phyloP scores from a whole-genome alignment of 2,888 invertebrate species.

The Pedicia rivosa region DNA sequence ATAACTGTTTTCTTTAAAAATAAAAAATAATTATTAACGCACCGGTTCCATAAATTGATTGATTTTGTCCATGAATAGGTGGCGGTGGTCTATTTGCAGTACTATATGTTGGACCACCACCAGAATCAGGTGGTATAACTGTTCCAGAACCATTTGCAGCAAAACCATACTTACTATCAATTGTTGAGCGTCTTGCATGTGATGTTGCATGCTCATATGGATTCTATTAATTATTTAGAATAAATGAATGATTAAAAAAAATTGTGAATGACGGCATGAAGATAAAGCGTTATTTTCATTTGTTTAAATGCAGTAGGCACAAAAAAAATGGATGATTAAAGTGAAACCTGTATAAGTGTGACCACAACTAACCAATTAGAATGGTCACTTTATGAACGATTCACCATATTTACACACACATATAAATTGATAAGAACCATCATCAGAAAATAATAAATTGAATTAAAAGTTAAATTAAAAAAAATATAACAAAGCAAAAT shows the following conservation, averaged over 20 bases:
- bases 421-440: too few relatives aligned
- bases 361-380: too few relatives aligned
- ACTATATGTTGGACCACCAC: slow-evolving; percentile 12
- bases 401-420: too few relatives aligned
- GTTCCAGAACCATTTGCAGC: slow-evolving; percentile 22
- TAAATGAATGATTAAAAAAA: background rate
- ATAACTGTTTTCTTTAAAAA: slow-evolving; percentile 2
- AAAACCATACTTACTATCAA: slow-evolving; percentile 49
- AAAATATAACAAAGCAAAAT: too few relatives aligned
- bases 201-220: slow-evolving; percentile 26
- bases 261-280: too few relatives aligned
- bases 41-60: slow-evolving; percentile 39
- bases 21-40: slow-evolving; percentile 7
- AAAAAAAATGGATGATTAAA: too few relatives aligned
- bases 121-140: slow-evolving; percentile 4
- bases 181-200: slow-evolving; percentile 27
- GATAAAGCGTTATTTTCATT: too few relatives aligned
- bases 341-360: too few relatives aligned
- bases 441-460: too few relatives aligned
- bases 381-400: too few relatives aligned
- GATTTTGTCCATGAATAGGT: slow-evolving; percentile 22
- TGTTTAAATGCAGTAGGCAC: too few relatives aligned
- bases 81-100: slow-evolving; percentile 23
- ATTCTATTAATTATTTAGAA: slow-evolving; percentile 17
- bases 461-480: too few relatives aligned